These are phyloP conservation scores for Zaprionus ghesquierei DNA, from an alignment of 1,140 invertebrate species.

Conservation along the genomic window DNA sequence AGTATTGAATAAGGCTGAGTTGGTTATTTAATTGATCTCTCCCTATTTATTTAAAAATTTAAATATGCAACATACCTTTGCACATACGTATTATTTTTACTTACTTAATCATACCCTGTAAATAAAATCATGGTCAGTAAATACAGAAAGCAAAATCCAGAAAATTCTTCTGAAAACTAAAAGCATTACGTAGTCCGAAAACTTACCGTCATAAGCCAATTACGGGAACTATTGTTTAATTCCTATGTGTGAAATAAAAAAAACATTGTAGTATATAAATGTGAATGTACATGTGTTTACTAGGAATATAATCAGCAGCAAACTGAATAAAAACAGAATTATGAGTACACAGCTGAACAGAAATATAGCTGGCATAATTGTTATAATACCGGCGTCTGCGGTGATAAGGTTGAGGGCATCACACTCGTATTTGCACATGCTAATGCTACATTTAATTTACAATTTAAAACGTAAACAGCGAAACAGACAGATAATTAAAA, in stretches of 20 bases:
- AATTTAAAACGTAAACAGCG: slow-evolving; percentile 10
- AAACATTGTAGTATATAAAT: background rate
- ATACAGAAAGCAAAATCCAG: background rate
- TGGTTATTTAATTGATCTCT: too few species aligned
- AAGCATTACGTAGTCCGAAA: background rate
- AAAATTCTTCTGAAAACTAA: background rate
- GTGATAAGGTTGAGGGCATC: slow-evolving; percentile 19
- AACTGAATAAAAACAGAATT: background rate
- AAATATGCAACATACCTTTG: background rate
- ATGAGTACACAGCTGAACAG: slow-evolving; percentile 29
- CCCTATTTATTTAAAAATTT: too few species aligned
- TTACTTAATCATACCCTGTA: background rate
- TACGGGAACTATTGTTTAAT: background rate
- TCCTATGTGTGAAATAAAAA: background rate
- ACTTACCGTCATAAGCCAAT: background rate
- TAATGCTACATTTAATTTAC: slow-evolving; percentile 11
- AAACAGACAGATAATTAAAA: slow-evolving; percentile 24
- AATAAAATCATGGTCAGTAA: background rate
- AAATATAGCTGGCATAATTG: background rate
- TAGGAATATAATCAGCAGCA: slow-evolving; percentile 9
- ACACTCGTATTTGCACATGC: background rate
- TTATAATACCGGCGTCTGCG: background rate
- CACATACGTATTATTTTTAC: background rate
- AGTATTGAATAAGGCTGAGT: background rate
- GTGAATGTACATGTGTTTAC: background rate